Percentiles rank a stretch among this genome's conserved stretches.
Conservation (phyloP, 2,888 invertebrate genomes). For the Anodontia alba region DNA sequence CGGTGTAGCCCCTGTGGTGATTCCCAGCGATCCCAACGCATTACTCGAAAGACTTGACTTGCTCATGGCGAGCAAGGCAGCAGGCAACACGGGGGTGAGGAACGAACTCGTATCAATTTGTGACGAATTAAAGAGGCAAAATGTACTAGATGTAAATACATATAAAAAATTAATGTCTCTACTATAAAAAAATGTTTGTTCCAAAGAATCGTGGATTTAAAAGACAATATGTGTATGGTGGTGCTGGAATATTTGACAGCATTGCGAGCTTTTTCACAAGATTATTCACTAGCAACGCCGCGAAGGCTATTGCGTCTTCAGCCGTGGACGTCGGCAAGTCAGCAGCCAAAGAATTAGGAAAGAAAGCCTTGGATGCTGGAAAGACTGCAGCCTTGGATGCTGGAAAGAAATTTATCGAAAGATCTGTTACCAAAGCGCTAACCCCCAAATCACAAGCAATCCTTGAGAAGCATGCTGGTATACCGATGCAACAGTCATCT, state of each 20-base stretch:
- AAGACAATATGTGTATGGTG: constrained; percentile 43
- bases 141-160: no score
- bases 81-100: no score
- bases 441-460: constrained; percentile 27
- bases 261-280: constrained; percentile 31
- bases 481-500: neutral
- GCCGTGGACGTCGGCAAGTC: constrained; percentile 27
- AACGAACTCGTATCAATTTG: no score
- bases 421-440: constrained; percentile 22
- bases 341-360: constrained; percentile 32
- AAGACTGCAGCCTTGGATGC: constrained; percentile 29
- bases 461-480: constrained; percentile 22
- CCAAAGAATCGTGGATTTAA: constrained; percentile 40
- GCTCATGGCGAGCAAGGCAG: no score
- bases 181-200: no score
- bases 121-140: no score
- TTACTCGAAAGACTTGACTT: no score
- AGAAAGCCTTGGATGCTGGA: constrained; percentile 35
- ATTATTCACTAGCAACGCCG: constrained; percentile 26
- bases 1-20: no score
- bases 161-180: no score
- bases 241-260: constrained; percentile 36
- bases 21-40: no score
- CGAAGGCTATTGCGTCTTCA: constrained; percentile 27
- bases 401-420: constrained; percentile 36